Base-by-base conservation (phyloP, 2,888 invertebrate species). In the Caenorhabditis sp. region DNA sequence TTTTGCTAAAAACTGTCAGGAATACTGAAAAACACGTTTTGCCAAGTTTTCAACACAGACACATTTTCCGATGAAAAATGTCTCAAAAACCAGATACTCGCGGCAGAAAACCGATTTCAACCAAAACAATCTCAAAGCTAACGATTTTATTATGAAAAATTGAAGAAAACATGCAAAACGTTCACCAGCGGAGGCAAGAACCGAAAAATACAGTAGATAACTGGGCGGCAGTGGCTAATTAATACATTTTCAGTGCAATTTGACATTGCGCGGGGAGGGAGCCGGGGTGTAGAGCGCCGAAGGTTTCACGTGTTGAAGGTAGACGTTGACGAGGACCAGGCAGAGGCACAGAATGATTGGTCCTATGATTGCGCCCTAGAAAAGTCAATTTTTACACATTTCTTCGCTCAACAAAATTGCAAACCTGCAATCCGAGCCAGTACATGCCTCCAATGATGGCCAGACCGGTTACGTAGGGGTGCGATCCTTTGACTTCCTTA, bases 391-490 rank as follows among this genome's bases (percentile, higher is more conserved):
- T n/a, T n/a, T n/a, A n/a, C n/a, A n/a, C n/a, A n/a, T n/a, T n/a
- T n/a, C n/a, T n/a, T n/a, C n/a, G n/a, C n/a, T n/a, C n/a, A n/a
- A n/a, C n/a, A n/a, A n/a, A n/a, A n/a, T n/a, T n/a, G n/a, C n/a
- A n/a, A n/a, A 79, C 81, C 81, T 83, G 95, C 66, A 95, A 93
- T 0, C 98, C 98, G 83, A 97, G 91, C 92, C 95, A 98, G 90
- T 96, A 96, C 89, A 99, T 95, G 50, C 99, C 99, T 11, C 98
- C 98, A 17, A 96, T 97, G 88, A 99, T 95, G 2, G 98, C 95
- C 62, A 99, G 91, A 35, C 96, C 98, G 8, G 97, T 97, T 78
- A 98, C 92, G 91, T 97, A 98, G 0, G 97, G 97, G 91, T 97
- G 97, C 2, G 96, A 95, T 22, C 94, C 94, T 66, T 96, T 95